Conservation (phyloP, 1,140 invertebrate species). For the Caenorhabditis inopinata region DNA sequence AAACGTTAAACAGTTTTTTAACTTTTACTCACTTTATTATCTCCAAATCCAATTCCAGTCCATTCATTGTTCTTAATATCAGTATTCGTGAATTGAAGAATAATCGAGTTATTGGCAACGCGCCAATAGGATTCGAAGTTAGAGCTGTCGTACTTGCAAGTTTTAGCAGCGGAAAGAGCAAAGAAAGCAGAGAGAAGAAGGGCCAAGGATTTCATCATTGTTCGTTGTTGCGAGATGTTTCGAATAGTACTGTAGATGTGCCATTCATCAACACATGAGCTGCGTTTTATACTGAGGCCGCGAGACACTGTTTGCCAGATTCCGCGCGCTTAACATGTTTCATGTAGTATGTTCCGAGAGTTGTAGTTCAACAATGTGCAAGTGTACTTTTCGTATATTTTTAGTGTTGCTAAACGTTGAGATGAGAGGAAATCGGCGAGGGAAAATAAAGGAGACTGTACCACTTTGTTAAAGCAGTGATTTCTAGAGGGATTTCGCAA, state of each 20-base stretch:
- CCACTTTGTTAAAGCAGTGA: no score
- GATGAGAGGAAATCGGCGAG: no score
- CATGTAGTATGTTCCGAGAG: no score
- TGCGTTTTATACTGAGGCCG: not conserved
- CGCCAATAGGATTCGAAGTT: not conserved
- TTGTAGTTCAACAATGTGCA: no score
- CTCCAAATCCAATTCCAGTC: conserved; percentile 17
- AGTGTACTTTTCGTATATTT: no score
- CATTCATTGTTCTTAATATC: conserved; percentile 21
- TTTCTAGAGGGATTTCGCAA: no score
- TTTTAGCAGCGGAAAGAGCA: not conserved
- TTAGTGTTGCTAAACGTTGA: no score
- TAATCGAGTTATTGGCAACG: conserved; percentile 14
- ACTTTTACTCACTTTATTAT: conserved; percentile 14
- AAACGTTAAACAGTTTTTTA: no score
- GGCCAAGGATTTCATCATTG: not conserved
- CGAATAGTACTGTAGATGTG: not conserved
- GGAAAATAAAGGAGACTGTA: no score
- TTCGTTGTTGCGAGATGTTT: not conserved
- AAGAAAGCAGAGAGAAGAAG: not conserved
- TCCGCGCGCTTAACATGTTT: no score
- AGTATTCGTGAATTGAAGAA: conserved; percentile 11
- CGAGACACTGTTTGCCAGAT: not conserved
- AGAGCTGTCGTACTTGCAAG: conserved; percentile 13
- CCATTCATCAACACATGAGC: no score